These are phyloP conservation scores for Helicolenus hilgendorfi DNA, from an alignment of 2,797 vertebrate species.

Conservation along the genomic window DNA sequence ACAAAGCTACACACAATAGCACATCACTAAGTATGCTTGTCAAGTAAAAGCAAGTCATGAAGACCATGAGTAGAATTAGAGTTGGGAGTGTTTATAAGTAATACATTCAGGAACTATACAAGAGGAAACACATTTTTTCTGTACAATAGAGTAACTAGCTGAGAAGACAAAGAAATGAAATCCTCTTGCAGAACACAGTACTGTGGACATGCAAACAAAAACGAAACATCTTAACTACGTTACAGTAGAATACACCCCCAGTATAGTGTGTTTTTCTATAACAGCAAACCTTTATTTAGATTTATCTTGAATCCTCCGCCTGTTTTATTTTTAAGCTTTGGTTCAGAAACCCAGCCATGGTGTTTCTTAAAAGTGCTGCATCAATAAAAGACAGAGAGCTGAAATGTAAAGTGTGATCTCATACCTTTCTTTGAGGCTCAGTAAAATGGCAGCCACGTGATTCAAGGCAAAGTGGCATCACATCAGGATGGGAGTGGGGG, in stretches of 20 bases:
- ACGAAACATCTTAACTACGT: background rate
- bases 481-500: constrained; percentile 14
- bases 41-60: no score
- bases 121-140: background rate
- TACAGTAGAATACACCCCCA: background rate
- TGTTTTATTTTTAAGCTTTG: background rate
- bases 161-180: background rate
- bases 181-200: background rate
- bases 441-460: constrained; percentile 48
- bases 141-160: background rate
- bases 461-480: constrained; percentile 44
- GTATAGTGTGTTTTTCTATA: background rate
- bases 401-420: constrained; percentile 59
- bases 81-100: background rate
- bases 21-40: no score
- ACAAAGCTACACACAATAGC: no score
- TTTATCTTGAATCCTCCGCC: background rate
- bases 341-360: background rate
- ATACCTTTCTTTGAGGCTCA: constrained; percentile 54
- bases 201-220: background rate
- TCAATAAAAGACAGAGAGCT: constrained; percentile 32
- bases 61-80: background rate
- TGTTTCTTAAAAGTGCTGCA: constrained; percentile 12
- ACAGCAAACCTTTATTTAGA: background rate
- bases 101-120: background rate